A percentile compares a stretch with the other conserved stretches of the same genome.
phyloP scores from a whole-genome alignment of 2,888 invertebrate species.

The Chymomyza caudatula region DNA sequence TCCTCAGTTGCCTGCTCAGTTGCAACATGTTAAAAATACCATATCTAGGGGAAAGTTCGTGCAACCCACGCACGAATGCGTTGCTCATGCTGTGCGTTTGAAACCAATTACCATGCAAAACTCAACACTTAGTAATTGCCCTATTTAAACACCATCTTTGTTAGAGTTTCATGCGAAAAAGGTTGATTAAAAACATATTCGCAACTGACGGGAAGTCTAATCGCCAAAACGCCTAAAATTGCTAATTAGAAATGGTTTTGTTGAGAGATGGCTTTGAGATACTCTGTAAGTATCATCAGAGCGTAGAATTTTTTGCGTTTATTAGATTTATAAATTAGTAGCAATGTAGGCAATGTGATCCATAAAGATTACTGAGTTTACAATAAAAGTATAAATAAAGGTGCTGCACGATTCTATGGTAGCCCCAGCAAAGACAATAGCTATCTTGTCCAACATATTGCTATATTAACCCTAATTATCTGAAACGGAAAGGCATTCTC shows the following conservation, averaged over 20 bases:
- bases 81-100: constrained; percentile 47
- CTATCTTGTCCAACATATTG: too few species aligned
- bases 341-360: too few species aligned
- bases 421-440: too few species aligned
- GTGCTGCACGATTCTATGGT: too few species aligned
- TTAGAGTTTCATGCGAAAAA: not conserved
- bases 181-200: not conserved
- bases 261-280: not conserved
- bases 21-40: not conserved
- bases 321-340: too few species aligned
- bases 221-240: not conserved
- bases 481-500: too few species aligned
- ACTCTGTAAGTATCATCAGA: not conserved
- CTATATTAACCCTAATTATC: too few species aligned
- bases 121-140: constrained; percentile 8
- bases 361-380: too few species aligned
- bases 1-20: not conserved
- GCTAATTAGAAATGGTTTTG: not conserved
- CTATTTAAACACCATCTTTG: not conserved
- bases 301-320: too few species aligned
- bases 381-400: too few species aligned
- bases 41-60: constrained; percentile 54
- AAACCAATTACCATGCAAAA: constrained; percentile 3
- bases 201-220: not conserved
- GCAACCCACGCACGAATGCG: constrained; percentile 64